Conservation (phyloP, 2,797 vertebrate genomes). For the Sebastes steindachneri region DNA sequence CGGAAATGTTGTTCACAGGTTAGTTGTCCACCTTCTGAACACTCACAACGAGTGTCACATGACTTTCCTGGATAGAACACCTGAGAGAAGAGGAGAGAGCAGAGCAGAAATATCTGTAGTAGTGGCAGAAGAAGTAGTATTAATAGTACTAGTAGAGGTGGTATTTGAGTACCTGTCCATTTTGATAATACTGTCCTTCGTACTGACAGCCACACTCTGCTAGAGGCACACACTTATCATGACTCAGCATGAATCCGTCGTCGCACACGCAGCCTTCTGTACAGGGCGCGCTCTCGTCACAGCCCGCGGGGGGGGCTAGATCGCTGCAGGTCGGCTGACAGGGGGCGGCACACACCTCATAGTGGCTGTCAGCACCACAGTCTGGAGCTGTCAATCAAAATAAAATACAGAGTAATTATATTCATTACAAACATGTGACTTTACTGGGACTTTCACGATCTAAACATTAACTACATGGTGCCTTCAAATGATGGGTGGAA, state of each 20-base stretch:
- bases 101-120: background rate
- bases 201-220: slow-evolving; percentile 80
- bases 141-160: background rate
- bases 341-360: slow-evolving; percentile 6
- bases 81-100: background rate
- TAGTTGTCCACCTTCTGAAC: slow-evolving; percentile 9
- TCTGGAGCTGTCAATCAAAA: background rate
- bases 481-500: too few species aligned
- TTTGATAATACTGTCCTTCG: slow-evolving; percentile 27
- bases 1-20: background rate
- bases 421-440: background rate
- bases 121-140: background rate
- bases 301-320: background rate
- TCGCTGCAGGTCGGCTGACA: slow-evolving; percentile 36
- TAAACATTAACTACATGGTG: background rate
- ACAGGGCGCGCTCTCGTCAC: background rate
- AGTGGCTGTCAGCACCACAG: slow-evolving; percentile 39
- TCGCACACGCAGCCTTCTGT: slow-evolving; percentile 55
- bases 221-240: slow-evolving; percentile 71
- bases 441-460: background rate
- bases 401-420: background rate
- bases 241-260: slow-evolving; percentile 74
- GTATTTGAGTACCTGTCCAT: slow-evolving; percentile 4
- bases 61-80: slow-evolving; percentile 21
- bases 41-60: slow-evolving; percentile 24